These are phyloP conservation scores for Periophthalmus modestus DNA, from an alignment of 2,113 vertebrate species.

Conservation along the genomic window DNA sequence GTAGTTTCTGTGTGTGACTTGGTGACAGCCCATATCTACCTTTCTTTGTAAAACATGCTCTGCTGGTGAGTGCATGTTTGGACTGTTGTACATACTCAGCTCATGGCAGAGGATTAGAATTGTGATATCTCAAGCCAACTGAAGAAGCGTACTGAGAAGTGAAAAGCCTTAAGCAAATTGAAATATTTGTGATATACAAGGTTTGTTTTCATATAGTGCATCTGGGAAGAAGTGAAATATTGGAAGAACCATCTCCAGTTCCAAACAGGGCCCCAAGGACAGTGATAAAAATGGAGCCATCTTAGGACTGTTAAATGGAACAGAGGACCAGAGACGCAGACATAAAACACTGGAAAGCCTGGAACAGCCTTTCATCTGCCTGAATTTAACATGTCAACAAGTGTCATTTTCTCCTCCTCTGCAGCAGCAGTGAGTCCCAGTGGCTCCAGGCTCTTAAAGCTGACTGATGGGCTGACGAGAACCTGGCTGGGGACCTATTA, in stretches of 20 bases:
- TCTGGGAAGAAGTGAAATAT: conserved; percentile 27
- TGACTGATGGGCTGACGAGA: conserved; percentile 70
- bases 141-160: too few species aligned
- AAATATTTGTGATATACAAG: not conserved
- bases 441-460: conserved; percentile 63
- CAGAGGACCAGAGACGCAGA: conserved; percentile 13
- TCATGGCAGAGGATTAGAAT: too few species aligned
- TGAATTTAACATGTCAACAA: conserved; percentile 72
- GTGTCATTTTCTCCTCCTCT: conserved; percentile 63
- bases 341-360: conserved; percentile 44
- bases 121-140: too few species aligned
- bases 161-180: not conserved
- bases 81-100: too few species aligned
- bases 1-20: too few species aligned
- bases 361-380: conserved; percentile 68
- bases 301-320: conserved; percentile 51
- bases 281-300: conserved; percentile 54
- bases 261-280: conserved; percentile 34
- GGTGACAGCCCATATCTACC: too few species aligned
- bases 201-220: not conserved
- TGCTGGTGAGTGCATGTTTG: too few species aligned
- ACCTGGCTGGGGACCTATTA: conserved; percentile 60
- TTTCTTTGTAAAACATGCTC: too few species aligned
- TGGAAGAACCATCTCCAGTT: conserved; percentile 32
- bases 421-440: conserved; percentile 57